phyloP scores from a whole-genome alignment of 2,888 invertebrate genomes.

The Xanthia icteritia region DNA sequence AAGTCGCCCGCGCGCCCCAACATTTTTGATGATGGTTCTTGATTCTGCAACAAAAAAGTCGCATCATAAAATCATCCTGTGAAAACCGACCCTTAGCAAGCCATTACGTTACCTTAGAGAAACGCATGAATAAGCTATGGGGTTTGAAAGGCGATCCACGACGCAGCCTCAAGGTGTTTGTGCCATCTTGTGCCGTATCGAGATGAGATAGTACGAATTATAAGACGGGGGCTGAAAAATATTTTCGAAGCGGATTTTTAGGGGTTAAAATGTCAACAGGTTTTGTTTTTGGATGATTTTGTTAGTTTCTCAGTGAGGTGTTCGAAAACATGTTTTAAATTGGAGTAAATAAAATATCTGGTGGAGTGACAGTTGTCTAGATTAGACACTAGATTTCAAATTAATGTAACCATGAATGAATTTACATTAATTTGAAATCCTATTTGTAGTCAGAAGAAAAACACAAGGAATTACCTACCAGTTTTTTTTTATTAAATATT shows the following conservation, averaged over 20 bases:
- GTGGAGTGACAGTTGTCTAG: not conserved
- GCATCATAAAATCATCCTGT: slow-evolving; percentile 21
- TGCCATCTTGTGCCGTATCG: slow-evolving; percentile 67
- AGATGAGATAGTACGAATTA: slow-evolving; percentile 74
- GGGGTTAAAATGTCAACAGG: slow-evolving; percentile 32
- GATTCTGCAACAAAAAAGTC: slow-evolving; percentile 11
- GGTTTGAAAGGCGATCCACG: slow-evolving; percentile 74
- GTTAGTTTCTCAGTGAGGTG: no score
- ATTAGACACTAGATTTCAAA: no score
- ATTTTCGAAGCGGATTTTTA: slow-evolving; percentile 19
- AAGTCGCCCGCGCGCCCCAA: no score
- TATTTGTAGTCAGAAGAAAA: not conserved
- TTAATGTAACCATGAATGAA: no score
- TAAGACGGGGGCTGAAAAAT: slow-evolving; percentile 32
- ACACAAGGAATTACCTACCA: not conserved
- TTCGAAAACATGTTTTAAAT: not conserved
- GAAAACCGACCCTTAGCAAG: slow-evolving; percentile 51
- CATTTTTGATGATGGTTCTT: no score
- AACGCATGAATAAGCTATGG: slow-evolving; percentile 77
- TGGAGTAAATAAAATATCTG: not conserved
- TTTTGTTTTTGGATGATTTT: slow-evolving; percentile 3
- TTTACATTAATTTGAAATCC: not conserved
- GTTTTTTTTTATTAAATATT: not conserved
- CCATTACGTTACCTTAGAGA: slow-evolving; percentile 73
- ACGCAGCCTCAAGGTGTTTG: slow-evolving; percentile 68